A percentile compares a stretch with the other conserved stretches of the same genome.
phyloP scores from a whole-genome alignment of 2,888 invertebrate species.

The Entomobrya multifasciata region DNA sequence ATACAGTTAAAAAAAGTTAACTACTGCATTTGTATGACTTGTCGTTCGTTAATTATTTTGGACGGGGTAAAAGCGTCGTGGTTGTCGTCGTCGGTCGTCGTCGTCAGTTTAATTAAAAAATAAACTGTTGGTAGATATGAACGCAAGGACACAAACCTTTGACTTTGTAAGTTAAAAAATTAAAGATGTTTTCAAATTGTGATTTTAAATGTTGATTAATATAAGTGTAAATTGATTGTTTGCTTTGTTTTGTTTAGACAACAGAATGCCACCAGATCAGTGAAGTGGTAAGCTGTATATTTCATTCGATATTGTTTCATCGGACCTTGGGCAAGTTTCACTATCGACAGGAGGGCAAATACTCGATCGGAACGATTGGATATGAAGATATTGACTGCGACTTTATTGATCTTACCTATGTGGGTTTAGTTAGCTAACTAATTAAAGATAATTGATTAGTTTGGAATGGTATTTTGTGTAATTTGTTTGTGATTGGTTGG shows the following conservation, averaged over 20 bases:
- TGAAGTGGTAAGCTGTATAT: slow-evolving; percentile 94
- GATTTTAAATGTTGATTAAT: no score
- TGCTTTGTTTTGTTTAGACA: slow-evolving; percentile 73
- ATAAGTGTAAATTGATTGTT: no score
- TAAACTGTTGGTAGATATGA: slow-evolving; percentile 80
- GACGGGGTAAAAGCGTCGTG: neutral
- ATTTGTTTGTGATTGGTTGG: no score
- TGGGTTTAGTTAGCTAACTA: no score
- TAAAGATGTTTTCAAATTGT: neutral
- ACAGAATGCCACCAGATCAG: slow-evolving; percentile 96
- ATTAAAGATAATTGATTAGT: slow-evolving; percentile 62
- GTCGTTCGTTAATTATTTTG: no score
- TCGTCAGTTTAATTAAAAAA: neutral
- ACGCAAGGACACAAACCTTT: slow-evolving; percentile 82
- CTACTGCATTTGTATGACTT: neutral
- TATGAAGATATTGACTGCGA: slow-evolving; percentile 98
- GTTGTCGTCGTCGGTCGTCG: neutral
- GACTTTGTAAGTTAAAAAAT: slow-evolving; percentile 81
- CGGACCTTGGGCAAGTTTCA: slow-evolving; percentile 95
- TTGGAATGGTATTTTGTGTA: neutral
- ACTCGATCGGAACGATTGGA: slow-evolving; percentile 97
- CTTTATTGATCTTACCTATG: slow-evolving; percentile 98
- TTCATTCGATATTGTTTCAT: slow-evolving; percentile 95
- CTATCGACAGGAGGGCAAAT: slow-evolving; percentile 96
- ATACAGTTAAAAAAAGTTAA: neutral